Conservation (phyloP, 2,797 vertebrate genomes). For the Ataeniobius toweri region DNA sequence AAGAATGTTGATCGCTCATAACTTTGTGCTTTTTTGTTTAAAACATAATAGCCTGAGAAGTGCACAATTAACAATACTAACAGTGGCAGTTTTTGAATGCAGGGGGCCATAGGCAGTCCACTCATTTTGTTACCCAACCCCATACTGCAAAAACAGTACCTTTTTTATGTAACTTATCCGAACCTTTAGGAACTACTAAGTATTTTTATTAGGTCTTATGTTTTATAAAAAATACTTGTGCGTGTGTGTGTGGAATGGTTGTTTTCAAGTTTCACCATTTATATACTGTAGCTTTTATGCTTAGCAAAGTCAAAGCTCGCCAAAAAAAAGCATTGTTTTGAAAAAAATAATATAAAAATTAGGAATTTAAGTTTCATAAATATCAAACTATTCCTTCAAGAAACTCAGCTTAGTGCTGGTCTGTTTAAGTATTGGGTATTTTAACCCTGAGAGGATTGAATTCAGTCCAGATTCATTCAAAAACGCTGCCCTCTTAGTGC, state of each 20-base stretch:
- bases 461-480: neutral
- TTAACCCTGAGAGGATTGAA: neutral
- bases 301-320: neutral
- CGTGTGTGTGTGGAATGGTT: neutral
- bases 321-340: neutral
- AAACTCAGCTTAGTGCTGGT: neutral
- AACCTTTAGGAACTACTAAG: neutral
- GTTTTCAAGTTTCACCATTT: neutral
- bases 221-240: neutral
- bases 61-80: too few relatives aligned
- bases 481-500: neutral
- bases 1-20: neutral
- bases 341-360: neutral
- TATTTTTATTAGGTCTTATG: neutral
- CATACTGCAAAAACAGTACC: neutral
- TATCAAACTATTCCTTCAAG: neutral
- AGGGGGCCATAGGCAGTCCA: too few relatives aligned
- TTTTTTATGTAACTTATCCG: neutral
- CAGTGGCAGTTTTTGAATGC: too few relatives aligned
- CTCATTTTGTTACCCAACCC: neutral
- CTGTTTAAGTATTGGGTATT: neutral
- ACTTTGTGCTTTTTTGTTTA: neutral
- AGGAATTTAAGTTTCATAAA: neutral
- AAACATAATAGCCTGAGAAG: too few relatives aligned
- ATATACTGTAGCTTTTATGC: neutral